Percentiles rank a stretch among this genome's conserved stretches.
Conservation (phyloP, 2,888 invertebrate species). For the Caenorhabditis sinica region DNA sequence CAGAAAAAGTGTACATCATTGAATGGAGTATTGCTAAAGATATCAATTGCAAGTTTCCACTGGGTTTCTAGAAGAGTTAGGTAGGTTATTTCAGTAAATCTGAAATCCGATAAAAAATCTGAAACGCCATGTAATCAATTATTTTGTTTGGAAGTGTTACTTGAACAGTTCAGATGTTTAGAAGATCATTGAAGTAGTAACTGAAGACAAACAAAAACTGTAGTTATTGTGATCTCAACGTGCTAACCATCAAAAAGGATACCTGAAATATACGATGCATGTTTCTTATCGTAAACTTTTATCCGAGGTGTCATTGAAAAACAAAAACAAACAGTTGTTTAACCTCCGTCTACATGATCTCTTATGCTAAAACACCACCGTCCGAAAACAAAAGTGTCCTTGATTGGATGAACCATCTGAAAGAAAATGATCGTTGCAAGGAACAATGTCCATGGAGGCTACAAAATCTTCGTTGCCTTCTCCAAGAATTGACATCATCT, state of each 20-base stretch:
- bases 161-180: too few species aligned
- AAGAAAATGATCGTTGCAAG: conserved; percentile 32
- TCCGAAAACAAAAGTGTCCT: conserved; percentile 31
- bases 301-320: conserved; percentile 7
- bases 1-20: too few species aligned
- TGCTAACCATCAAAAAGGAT: neutral
- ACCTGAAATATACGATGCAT: neutral
- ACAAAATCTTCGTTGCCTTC: conserved; percentile 18
- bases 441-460: conserved; percentile 62
- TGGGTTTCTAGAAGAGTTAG: too few species aligned
- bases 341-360: conserved; percentile 29
- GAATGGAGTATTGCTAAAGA: too few species aligned
- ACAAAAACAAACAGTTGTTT: conserved; percentile 33
- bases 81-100: too few species aligned
- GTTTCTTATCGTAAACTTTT: neutral
- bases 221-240: conserved; percentile 15
- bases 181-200: too few species aligned
- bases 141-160: too few species aligned
- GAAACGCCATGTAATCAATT: too few species aligned
- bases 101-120: too few species aligned
- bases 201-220: neutral
- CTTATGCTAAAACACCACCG: conserved; percentile 32
- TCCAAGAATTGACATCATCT: conserved; percentile 50
- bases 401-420: conserved; percentile 36
- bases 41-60: too few species aligned